These are phyloP conservation scores for Drosophila tropicalis DNA, from an alignment of 1,140 invertebrate species.

Conservation along the genomic window DNA sequence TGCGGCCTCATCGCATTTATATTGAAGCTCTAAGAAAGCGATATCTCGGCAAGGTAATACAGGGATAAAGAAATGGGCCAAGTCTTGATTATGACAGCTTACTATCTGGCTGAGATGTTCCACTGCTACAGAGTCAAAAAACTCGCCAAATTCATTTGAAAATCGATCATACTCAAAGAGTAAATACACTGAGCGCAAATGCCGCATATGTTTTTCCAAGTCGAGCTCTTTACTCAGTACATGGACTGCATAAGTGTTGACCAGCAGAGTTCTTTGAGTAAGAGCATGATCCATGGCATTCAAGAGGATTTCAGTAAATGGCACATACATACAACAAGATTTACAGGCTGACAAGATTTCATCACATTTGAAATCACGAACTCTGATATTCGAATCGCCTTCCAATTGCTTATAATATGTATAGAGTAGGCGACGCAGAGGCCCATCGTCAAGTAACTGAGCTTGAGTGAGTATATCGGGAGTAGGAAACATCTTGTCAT, in stretches of 20 bases:
- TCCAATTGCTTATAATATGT: constrained; percentile 31
- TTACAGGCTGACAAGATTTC: constrained; percentile 22
- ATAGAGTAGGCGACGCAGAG: constrained; percentile 25
- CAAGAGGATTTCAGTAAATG: constrained; percentile 7
- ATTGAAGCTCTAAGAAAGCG: not conserved
- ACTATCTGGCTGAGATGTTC: not conserved
- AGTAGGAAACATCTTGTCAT: not conserved
- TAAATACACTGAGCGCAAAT: not conserved
- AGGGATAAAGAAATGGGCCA: not conserved
- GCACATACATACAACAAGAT: constrained; percentile 25
- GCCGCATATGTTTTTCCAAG: not conserved
- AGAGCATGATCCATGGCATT: not conserved
- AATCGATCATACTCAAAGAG: not conserved
- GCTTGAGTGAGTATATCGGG: constrained; percentile 39
- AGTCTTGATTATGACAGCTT: not conserved
- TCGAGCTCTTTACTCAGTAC: not conserved
- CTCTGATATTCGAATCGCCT: not conserved
- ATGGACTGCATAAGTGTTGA: not conserved
- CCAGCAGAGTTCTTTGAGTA: not conserved
- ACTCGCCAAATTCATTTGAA: not conserved
- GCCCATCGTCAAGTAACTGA: not conserved
- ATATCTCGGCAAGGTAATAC: not conserved
- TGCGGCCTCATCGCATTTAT: not conserved
- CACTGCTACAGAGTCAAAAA: not conserved
- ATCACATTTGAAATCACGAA: not conserved